Evolutionary conservation across 1,140 invertebrate genomes (phyloP).

Genomic region (Aradophagus sp.): DNA sequence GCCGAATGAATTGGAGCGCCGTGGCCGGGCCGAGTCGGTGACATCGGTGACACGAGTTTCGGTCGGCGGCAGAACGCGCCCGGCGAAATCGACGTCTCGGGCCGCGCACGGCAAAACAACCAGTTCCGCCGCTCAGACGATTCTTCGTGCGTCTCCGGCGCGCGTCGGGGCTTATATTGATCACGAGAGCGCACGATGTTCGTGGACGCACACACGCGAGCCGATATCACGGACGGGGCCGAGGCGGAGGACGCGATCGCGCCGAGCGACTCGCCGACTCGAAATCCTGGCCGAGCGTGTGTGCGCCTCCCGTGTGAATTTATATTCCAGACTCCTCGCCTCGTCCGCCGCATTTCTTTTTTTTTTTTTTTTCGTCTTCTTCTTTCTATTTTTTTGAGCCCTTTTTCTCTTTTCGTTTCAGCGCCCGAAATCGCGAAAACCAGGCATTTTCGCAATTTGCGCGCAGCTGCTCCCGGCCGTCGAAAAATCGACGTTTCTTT

Average conservation of each 20-base stretch:
- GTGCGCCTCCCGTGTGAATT: conserved; percentile 20
- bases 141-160: conserved; percentile 68
- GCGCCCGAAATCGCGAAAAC: too few species aligned
- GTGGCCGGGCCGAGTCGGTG: too few species aligned
- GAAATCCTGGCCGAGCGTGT: conserved; percentile 11
- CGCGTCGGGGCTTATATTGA: conserved; percentile 67
- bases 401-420: too few species aligned
- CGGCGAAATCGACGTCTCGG: conserved; percentile 54
- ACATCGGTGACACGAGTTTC: too few species aligned
- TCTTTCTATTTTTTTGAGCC: too few species aligned
- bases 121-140: conserved; percentile 50
- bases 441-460: too few species aligned
- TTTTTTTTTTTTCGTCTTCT: too few species aligned
- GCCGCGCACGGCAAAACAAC: conserved; percentile 53
- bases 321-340: conserved; percentile 26
- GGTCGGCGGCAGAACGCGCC: conserved; percentile 1
- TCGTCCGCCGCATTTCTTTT: too few species aligned
- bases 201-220: conserved; percentile 46
- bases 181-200: conserved; percentile 68
- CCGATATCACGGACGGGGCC: conserved; percentile 10
- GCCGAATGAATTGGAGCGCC: too few species aligned
- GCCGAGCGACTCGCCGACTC: conserved; percentile 27
- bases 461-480: too few species aligned
- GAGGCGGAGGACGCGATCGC: conserved; percentile 20
- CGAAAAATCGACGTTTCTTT: too few species aligned